These are phyloP conservation scores for Gastrophryne carolinensis DNA, from an alignment of 2,797 vertebrate genomes.

Conservation along the genomic window DNA sequence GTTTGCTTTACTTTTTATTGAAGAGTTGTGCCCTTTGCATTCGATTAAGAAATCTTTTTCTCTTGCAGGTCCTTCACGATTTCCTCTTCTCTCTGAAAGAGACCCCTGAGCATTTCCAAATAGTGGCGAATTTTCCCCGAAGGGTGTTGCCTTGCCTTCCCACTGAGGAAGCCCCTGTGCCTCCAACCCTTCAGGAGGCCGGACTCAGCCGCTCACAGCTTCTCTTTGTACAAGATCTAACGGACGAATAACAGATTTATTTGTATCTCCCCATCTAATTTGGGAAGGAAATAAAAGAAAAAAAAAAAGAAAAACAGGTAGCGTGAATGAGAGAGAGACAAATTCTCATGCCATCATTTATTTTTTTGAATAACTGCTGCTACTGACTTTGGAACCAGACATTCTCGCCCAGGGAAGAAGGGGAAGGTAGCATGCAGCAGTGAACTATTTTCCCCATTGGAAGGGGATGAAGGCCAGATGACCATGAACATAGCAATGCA, in stretches of 20 bases:
- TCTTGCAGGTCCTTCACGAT: constrained; percentile 90
- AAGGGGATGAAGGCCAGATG: constrained; percentile 37
- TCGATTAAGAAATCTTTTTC: no score
- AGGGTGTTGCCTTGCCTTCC: constrained; percentile 94
- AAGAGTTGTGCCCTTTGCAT: neutral
- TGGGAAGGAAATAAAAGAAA: constrained; percentile 53
- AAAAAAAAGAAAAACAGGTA: constrained; percentile 52
- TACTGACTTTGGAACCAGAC: constrained; percentile 79
- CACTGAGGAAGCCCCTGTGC: constrained; percentile 88
- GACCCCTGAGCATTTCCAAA: constrained; percentile 98
- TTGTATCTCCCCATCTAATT: constrained; percentile 56
- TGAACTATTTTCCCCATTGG: constrained; percentile 33
- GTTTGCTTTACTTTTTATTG: no score
- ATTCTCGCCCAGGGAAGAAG: constrained; percentile 12
- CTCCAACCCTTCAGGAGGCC: constrained; percentile 92
- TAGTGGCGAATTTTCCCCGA: constrained; percentile 95
- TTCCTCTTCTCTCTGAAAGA: constrained; percentile 99
- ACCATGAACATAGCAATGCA: constrained; percentile 21
- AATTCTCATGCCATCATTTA: constrained; percentile 75
- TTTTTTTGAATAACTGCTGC: constrained; percentile 87
- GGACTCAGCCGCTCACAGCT: constrained; percentile 98
- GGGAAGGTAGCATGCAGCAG: constrained; percentile 35
- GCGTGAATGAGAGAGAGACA: constrained; percentile 64
- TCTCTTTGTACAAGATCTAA: constrained; percentile 98
- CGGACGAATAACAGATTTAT: constrained; percentile 90